phyloP scores from a whole-genome alignment of 2,113 vertebrate species.

The Podarcis cretensis region DNA sequence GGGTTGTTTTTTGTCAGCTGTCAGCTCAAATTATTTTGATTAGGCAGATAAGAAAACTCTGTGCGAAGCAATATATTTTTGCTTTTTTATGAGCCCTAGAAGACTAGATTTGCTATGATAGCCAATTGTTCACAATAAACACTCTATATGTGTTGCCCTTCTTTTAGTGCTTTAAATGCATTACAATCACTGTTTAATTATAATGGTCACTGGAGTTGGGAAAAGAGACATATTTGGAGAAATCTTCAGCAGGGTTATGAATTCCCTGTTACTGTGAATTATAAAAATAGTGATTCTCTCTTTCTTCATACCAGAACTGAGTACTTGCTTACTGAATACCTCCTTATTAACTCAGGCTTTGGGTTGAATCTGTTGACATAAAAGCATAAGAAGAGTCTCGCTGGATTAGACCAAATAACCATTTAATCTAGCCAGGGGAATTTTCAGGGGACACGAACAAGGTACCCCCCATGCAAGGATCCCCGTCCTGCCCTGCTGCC shows the following conservation, averaged over 20 bases:
- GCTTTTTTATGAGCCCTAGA: fast-evolving
- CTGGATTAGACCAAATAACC: no score
- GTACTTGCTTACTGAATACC: no score
- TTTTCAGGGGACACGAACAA: no score
- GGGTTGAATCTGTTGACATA: background rate
- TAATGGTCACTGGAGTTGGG: background rate
- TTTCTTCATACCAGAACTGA: background rate
- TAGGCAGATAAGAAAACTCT: constrained; percentile 26
- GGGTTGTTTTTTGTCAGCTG: constrained; percentile 23
- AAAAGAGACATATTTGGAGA: background rate
- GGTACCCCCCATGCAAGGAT: no score
- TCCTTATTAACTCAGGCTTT: background rate
- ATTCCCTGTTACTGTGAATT: background rate
- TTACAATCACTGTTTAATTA: background rate
- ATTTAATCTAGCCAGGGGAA: no score
- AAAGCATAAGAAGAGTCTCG: background rate
- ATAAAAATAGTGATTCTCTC: background rate
- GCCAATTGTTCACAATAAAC: background rate
- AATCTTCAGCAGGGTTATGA: background rate
- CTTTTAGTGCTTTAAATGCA: background rate
- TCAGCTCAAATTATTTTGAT: constrained; percentile 44
- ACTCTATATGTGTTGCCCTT: background rate
- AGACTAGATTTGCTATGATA: background rate
- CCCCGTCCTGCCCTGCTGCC: no score
- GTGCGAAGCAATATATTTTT: constrained; percentile 3